Base-by-base conservation (phyloP, 2,888 invertebrate species). In the Hypena proboscidalis region DNA sequence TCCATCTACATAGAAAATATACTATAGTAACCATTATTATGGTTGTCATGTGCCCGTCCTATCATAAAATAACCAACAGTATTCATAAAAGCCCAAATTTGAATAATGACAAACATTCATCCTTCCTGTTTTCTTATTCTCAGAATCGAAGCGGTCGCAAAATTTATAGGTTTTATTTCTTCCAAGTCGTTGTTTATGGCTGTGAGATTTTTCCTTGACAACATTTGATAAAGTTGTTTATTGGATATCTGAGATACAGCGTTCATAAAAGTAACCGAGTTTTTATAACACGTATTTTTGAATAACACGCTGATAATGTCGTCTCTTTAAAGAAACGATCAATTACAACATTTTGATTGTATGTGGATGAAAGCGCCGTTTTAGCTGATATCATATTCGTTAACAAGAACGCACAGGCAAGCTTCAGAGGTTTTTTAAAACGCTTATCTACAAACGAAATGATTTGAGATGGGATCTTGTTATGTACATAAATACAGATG, bases 41-140 rank as follows among this genome's bases (percentile, higher is more conserved):
- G n/a, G n/a, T n/a, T n/a, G n/a, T n/a, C n/a, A n/a, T n/a, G n/a
- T n/a, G n/a, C 19, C 19, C 25, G 21, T 30, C n/a, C 22, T 5
- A 9, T 44, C 46, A 38, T 61, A 57, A 58, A 58, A 47, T 51
- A 41, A 17, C 26, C 34, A 53, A n/a, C n/a, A n/a, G n/a, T n/a
- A n/a, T n/a, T n/a, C n/a, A n/a, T n/a, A n/a, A n/a, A n/a, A n/a
- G n/a, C n/a, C 5, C 15, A 44, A 41, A 46, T 64, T 63, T 67
- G 58, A 62, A 59, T 62, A 59, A 66, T 53, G 47, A 56, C 45
- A 56, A 49, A 62, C 50, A 63, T 58, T 38, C 2, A 22, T 51
- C 45, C 51, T 60, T 63, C 55, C 55, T 40, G 47, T 63, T 40
- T 45, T 55, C 45, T 38, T 35, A 36, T 55, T 51, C 40, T 45